Evolutionary conservation across 2,797 vertebrate genomes (phyloP).

Genomic region (Pangasius macronema): DNA sequence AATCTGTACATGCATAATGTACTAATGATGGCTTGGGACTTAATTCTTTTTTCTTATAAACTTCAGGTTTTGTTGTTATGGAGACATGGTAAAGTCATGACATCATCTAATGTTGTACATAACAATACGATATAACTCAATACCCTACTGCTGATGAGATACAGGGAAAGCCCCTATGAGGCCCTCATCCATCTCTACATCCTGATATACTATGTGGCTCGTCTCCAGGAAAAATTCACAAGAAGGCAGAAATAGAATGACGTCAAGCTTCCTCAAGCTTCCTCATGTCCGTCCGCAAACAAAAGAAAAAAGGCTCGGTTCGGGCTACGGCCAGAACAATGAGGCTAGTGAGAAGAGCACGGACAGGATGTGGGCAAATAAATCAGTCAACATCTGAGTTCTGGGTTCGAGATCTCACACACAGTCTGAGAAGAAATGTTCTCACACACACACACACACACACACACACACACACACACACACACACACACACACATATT

Average conservation of each 20-base stretch:
- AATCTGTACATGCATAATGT: neutral
- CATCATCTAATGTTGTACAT: neutral
- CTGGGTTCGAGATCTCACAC: slow-evolving; percentile 17
- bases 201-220: neutral
- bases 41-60: neutral
- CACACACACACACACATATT: slow-evolving; percentile 7
- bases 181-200: neutral
- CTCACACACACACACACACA: neutral
- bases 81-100: neutral
- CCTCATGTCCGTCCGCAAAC: slow-evolving; percentile 5
- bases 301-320: slow-evolving; percentile 22
- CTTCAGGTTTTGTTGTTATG: neutral
- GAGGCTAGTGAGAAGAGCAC: neutral
- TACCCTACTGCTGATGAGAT: neutral
- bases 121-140: neutral
- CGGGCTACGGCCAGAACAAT: slow-evolving; percentile 33
- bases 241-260: slow-evolving; percentile 36
- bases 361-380: slow-evolving; percentile 29
- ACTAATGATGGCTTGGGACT: too few relatives aligned
- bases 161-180: slow-evolving; percentile 38
- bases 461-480: slow-evolving; percentile 10
- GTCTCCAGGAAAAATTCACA: slow-evolving; percentile 45
- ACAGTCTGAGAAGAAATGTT: slow-evolving; percentile 10
- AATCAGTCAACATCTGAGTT: slow-evolving; percentile 19
- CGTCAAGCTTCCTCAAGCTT: slow-evolving; percentile 22